Base-by-base conservation (phyloP, 2,113 vertebrate genomes). In the Pyxicephalus adspersus region DNA sequence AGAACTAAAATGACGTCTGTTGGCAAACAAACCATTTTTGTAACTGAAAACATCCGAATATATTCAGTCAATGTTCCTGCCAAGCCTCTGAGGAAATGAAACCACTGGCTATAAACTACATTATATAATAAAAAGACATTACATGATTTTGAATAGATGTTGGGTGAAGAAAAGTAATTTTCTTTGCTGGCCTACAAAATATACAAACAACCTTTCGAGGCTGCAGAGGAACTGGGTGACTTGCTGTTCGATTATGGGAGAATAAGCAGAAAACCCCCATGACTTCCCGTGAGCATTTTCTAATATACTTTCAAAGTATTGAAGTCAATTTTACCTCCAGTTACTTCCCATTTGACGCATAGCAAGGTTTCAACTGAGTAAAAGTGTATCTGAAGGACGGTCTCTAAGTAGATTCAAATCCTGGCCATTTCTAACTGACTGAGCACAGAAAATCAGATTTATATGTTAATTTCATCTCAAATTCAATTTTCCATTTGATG, bases 401-500 rank as follows among this genome's bases (percentile, higher is more conserved):
- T 57, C 63, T 38, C 64, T 58, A 66, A 79, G 31, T 68, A 54
- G 54, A 68, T 79, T 79, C 29, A 68, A 70, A 68, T 23, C 64
- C n/a, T 38, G n/a, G 50, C 50, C 15, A 77, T 77, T 77, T 67
- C 63, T 57, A 28, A 67, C 20, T 17, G 76, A 64, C 23, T 57
- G 76, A 66, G 38, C 64, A 79, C 57, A 31, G 18, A 70, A 79
- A 68, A 79, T 78, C 54, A 79, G 64, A 79, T 79, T 79, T 79
- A 68, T 79, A 78, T 78, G 76, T 79, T 68, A 79, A 79, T 68
- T 68, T 31, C 45, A 60, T 29, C 38, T 68, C 22, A 68, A 68
- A 79, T 79, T 68, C 77, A 68, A 79, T 79, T 79, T 78, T 79
- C 77, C 54, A 68, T 68, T 79, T 79, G 64, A 79, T 45, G 52